Evolutionary conservation across 2,113 vertebrate species (phyloP).

Genomic region (Pseudopipra pipra): DNA sequence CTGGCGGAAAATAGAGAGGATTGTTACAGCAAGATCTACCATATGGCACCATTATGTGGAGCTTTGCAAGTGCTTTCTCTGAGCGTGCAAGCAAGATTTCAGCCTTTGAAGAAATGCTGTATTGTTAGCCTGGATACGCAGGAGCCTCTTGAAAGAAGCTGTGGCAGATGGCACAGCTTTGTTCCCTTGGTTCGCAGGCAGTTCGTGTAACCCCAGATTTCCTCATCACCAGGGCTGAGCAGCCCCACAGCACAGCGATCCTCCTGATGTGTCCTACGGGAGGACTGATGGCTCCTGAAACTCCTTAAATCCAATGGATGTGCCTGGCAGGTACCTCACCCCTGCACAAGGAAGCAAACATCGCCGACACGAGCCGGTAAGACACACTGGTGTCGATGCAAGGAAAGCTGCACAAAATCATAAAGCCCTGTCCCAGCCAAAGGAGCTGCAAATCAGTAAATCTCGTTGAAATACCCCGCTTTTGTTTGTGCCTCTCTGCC

Average conservation of each 20-base stretch:
- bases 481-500: conserved; percentile 25
- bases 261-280: background rate
- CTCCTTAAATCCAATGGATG: background rate
- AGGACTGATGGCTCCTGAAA: background rate
- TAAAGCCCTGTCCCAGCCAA: background rate
- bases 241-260: background rate
- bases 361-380: fast-evolving
- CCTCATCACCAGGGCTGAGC: background rate
- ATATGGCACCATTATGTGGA: conserved; percentile 50
- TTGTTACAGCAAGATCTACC: conserved; percentile 47
- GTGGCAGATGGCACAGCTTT: conserved; percentile 64
- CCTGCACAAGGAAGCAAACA: background rate
- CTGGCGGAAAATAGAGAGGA: conserved; percentile 32
- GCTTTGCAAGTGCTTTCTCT: conserved; percentile 49
- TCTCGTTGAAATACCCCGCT: background rate
- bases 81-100: conserved; percentile 26
- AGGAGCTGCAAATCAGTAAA: background rate
- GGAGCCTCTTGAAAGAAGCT: conserved; percentile 49
- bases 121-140: conserved; percentile 27
- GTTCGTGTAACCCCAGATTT: background rate
- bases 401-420: background rate
- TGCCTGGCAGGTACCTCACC: background rate
- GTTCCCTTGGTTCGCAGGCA: background rate
- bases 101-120: conserved; percentile 18
- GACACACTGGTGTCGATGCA: fast-evolving